phyloP scores from a whole-genome alignment of 2,888 invertebrate species.

The Asteroscopus sphinx region DNA sequence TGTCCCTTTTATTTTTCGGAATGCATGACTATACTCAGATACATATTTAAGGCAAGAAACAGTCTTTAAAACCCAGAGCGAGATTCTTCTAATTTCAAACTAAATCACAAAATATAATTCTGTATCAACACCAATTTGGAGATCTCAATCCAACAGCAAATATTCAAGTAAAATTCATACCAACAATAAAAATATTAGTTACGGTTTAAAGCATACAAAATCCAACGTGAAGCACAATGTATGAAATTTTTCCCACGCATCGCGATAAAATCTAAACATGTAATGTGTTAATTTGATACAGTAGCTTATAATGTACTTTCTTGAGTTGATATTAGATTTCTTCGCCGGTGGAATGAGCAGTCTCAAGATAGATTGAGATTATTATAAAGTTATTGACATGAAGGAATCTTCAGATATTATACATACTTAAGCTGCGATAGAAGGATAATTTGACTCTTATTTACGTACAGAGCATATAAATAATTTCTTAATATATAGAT shows the following conservation, averaged over 20 bases:
- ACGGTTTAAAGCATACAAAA: constrained; percentile 37
- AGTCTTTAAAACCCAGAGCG: too few relatives aligned
- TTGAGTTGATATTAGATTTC: constrained; percentile 21
- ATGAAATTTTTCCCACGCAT: constrained; percentile 46
- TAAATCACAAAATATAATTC: not conserved
- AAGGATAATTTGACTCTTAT: too few relatives aligned
- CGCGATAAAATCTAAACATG: constrained; percentile 36
- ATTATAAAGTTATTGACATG: too few relatives aligned
- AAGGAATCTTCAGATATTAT: too few relatives aligned
- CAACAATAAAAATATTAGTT: constrained; percentile 47
- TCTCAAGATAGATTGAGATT: too few relatives aligned
- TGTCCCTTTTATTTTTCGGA: too few relatives aligned
- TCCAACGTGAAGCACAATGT: constrained; percentile 31
- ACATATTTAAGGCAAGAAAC: too few relatives aligned
- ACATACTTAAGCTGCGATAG: too few relatives aligned
- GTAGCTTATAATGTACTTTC: constrained; percentile 37
- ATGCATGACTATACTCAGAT: too few relatives aligned
- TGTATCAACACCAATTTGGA: not conserved
- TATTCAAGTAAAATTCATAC: constrained; percentile 24
- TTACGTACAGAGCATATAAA: too few relatives aligned
- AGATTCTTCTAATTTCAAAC: not conserved
- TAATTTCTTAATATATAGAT: too few relatives aligned
- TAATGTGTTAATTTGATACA: constrained; percentile 43
- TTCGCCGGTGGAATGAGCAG: not conserved
- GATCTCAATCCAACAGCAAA: constrained; percentile 6